phyloP scores from a whole-genome alignment of 2,113 vertebrate genomes.

The Poeciliopsis turrubarensis region DNA sequence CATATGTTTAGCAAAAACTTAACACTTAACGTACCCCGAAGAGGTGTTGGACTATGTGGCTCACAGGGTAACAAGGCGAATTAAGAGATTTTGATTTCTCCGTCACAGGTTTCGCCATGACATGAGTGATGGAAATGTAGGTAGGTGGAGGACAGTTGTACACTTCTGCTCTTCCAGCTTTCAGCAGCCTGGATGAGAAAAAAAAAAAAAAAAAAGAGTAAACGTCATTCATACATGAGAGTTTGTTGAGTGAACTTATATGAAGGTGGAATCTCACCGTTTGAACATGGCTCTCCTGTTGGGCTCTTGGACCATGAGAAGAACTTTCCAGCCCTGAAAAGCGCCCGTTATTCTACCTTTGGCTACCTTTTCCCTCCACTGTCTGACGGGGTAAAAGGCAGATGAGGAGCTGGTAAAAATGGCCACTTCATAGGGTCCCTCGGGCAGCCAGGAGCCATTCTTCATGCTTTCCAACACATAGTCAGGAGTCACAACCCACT shows the following conservation, averaged over 20 bases:
- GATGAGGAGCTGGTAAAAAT: slow-evolving; percentile 37
- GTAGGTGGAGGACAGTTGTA: slow-evolving; percentile 69
- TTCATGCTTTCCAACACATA: slow-evolving; percentile 91
- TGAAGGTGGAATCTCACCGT: slow-evolving; percentile 78
- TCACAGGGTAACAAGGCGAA: slow-evolving; percentile 81
- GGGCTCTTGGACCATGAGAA: slow-evolving; percentile 80
- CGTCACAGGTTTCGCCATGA: slow-evolving; percentile 77
- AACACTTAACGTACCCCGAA: slow-evolving; percentile 83
- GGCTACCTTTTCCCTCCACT: slow-evolving; percentile 82
- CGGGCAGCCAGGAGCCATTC: slow-evolving; percentile 90
- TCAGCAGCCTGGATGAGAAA: slow-evolving; percentile 82
- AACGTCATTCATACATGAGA: background rate
- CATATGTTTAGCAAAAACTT: background rate
- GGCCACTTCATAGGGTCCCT: slow-evolving; percentile 88
- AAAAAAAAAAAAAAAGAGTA: background rate
- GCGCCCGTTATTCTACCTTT: slow-evolving; percentile 82
- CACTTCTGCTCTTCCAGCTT: slow-evolving; percentile 87
- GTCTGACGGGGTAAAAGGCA: slow-evolving; percentile 63
- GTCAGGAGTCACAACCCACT: slow-evolving; percentile 93
- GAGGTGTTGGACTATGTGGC: slow-evolving; percentile 87
- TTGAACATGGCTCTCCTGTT: slow-evolving; percentile 81
- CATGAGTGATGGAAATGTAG: slow-evolving; percentile 82
- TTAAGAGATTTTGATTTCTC: slow-evolving; percentile 61
- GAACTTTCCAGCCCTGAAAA: slow-evolving; percentile 93
- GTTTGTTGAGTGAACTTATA: background rate